Base-by-base conservation (phyloP, 2,888 invertebrate species). In the Amphipyra berbera region DNA sequence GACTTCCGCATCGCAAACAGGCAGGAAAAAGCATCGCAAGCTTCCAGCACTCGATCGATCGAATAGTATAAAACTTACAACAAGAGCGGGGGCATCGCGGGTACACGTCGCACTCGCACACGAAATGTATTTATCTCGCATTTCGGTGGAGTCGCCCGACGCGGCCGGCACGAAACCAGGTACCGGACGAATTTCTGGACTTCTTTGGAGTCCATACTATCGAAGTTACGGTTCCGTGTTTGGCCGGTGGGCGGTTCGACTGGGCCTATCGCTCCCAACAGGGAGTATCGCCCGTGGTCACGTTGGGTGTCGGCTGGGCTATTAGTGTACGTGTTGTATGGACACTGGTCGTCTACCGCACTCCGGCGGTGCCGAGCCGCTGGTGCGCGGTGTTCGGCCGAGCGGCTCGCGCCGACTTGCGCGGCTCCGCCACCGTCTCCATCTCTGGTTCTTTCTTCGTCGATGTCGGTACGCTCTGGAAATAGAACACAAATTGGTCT, bases 351-450 rank as follows among this genome's bases (percentile, higher is more conserved):
- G 45, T 73, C 86, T 89, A 88, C 82, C 89, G 87, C 73, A 81
- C 90, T 76, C 88, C 90, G 63, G 90, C 87, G 47, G 90, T 88
- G 83, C 87, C 88, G 50, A 88, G 88, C 63, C 84, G 87, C 78
- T 86, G 90, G 60, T 74, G 78, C 57, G 78, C 78, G 3, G 78
- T 71, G 65, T 37, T 68, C 84, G 84, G 66, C 81, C 89, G 61
- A 84, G 78, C 27, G 77, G 82, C n/a, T 0, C 79, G 65, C 0
- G 40, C 60, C 46, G 86, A 76, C 55, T 15, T 27, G 85, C 89
- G 63, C 87, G 83, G 61, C 81, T 68, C 53, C 82, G 82, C 60
- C 76, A 70, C 50, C 79, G 82, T 72, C 79, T 64, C 82, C 81
- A 59, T 65, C 59, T 83, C 87, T 15, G 82, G 69, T 66, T 90